Base-by-base conservation (phyloP, 2,888 invertebrate genomes). In the Drosophila maculinotata region DNA sequence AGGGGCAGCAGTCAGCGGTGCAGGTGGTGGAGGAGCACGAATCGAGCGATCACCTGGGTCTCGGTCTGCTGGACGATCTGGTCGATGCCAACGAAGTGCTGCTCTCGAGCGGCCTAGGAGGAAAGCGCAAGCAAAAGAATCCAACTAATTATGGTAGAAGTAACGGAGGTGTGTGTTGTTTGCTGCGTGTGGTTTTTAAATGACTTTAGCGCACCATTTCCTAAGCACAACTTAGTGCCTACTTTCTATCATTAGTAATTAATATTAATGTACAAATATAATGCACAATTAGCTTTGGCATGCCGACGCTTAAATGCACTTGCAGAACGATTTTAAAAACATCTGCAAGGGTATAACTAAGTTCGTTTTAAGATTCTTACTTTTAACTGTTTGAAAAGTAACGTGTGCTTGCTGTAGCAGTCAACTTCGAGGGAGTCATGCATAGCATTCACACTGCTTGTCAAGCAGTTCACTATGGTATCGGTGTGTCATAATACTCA, bases 61-160 rank as follows among this genome's bases (percentile, higher is more conserved):
- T 90, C 23, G 90, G 82, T 0, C 56, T 90, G 15, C 75, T 90
- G 39, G 89, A 90, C 12, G 90, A 89, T 4, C 59, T 90, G 60
- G 62, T 70, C n/a, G 82, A 76, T 30, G 75, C 73, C 3, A 80
- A 73, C 3, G 77, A 76, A 38, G 67, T 69, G 36, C 35, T 71
- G 26, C 48, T 17, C n/a, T n/a, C n/a, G n/a, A n/a, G n/a, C n/a
- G 20, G 23, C 42, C 26, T 3, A n/a, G 69, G 74, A 41, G 77
- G 78, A 60, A 90, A 88, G 60, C 87, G 81, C 73, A 90, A 90
- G 76, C 84, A 88, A 66, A 91, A 90, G 78, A 74, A 82, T 66
- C 89, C 90, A 75, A 79, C 86, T 72, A 91, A 91, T 89, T 90
- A 91, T 91, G 91, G 92, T 92, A 92, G 91, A 91, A 90, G 90